Evolutionary conservation across 1,140 invertebrate species (phyloP), one percentile per base, ranked within the genome.

Genomic region (Centruroides vittatus): DNA sequence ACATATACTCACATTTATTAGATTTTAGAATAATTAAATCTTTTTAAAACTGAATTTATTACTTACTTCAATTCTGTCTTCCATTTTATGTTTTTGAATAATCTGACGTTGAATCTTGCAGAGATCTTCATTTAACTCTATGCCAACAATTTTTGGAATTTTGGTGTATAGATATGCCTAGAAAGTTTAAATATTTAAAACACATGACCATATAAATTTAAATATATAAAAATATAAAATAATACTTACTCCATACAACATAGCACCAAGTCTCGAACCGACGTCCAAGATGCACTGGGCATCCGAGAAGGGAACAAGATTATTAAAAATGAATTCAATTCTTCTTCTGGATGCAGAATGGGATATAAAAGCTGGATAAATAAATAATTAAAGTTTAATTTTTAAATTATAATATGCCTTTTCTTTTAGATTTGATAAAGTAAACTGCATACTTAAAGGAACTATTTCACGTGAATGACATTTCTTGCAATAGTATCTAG

Each of bases 81-180:
- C 55, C 58, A 77, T 65, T 9, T 76, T 73, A 65, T 79, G 81
- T 71, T 83, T 78, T 4, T 73, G 66, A 50, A 85, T 73, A 35
- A 84, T 79, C 13, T 77, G 75, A 55, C 78, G 73, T 70, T 85
- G 83, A 8, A 86, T 65, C 50, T 80, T 70, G 71, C 80, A 84
- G 47, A 82, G 80, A 61, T 83, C 81, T 67, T 79, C 72, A 67
- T 85, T 86, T 67, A 86, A 81, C 77, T 87, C 84, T 47, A 87
- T 76, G 8, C 84, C 85, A 64, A 83, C 76, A 57, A 86, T 82
- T 66, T 73, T 75, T 47, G 71, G 68, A 36, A 78, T 78, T 70
- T 79, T 78, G 41, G 81, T 80, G 55, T 80, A 82, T 63, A 80
- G 73, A 67, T 83, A 81, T 50, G 82, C 83, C 83, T 85, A 69